Conservation (phyloP, 2,113 vertebrate species). For the Helogale parvula region DNA sequence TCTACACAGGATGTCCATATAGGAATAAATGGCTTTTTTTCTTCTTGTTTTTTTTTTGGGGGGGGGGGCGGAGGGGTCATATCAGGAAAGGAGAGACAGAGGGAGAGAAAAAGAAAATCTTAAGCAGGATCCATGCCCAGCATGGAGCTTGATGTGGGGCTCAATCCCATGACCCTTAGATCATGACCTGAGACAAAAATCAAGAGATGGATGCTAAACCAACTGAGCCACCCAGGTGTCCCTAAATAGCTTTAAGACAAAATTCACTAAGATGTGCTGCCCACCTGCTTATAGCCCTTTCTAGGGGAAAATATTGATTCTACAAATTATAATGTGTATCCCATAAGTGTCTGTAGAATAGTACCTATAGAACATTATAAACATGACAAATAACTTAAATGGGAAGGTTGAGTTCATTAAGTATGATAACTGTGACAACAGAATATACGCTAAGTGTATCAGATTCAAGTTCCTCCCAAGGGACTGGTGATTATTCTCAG, state of each 20-base stretch:
- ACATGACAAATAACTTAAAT: not conserved
- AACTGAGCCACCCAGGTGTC: no score
- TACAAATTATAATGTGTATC: not conserved
- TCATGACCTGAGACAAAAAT: no score
- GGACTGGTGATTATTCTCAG: not conserved
- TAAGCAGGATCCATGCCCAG: no score
- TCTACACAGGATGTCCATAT: no score
- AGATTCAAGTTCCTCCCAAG: not conserved
- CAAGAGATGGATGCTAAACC: no score
- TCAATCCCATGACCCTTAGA: no score
- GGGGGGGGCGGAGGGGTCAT: no score
- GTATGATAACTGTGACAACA: not conserved
- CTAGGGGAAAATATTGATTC: not conserved
- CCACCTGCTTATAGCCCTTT: not conserved
- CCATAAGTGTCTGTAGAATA: not conserved
- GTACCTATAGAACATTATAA: not conserved
- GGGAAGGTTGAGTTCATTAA: not conserved
- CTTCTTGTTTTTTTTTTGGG: no score
- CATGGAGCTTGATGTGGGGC: accelerated
- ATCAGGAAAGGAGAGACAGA: no score
- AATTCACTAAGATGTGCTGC: not conserved
- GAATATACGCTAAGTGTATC: not conserved
- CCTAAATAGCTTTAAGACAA: not conserved
- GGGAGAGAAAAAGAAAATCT: no score
- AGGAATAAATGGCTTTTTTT: not conserved